Evolutionary conservation across 1,140 invertebrate species (phyloP), one percentile per base, ranked within the genome.

Genomic region (Andrena cerasifolii): DNA sequence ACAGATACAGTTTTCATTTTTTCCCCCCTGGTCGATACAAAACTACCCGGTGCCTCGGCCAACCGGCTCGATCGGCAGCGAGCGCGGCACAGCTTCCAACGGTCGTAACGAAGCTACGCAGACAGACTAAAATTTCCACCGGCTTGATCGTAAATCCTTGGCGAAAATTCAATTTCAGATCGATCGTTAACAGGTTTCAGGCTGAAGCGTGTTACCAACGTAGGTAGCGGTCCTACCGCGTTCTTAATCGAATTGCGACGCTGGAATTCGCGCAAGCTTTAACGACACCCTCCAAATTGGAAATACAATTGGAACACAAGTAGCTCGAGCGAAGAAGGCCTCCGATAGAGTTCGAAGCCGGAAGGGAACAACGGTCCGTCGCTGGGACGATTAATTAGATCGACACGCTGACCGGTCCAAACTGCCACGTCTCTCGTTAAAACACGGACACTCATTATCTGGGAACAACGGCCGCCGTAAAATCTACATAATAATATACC

Each of bases 401-500:
- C 31, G 43, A 31, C 45, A 51, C 58, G 58, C 43, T 63, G 12
- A 1, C 24, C 7, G 36, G 26, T 16, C 40, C 36, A 8, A 28
- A 43, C 61, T 28, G 7, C 1, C 3, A 28, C n/a, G 10, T 4
- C 14, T 26, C 36, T 56, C 62, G 49, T 75, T 56, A 14, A 26
- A 70, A 49, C n/a, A 31, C 14, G 31, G 36, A 24, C 36, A 56
- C 62, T 47, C 54, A 53, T 78, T 78, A 82, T 24, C 54, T 61
- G n/a, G 47, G 67, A 82, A 72, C 68, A 72, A 56, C 24, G 65
- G 26, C 45, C 24, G 33, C 26, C 65, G 40, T 58, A 28, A 53
- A 77, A 77, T 77, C 56, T 71, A 54, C 65, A 77, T 70, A 71
- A 71, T 40, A 61, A 77, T 26, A 70, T 16, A 43, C 1, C n/a